Conservation (phyloP, 92 coral and sea anemone species). For the Micromussa lordhowensis region DNA sequence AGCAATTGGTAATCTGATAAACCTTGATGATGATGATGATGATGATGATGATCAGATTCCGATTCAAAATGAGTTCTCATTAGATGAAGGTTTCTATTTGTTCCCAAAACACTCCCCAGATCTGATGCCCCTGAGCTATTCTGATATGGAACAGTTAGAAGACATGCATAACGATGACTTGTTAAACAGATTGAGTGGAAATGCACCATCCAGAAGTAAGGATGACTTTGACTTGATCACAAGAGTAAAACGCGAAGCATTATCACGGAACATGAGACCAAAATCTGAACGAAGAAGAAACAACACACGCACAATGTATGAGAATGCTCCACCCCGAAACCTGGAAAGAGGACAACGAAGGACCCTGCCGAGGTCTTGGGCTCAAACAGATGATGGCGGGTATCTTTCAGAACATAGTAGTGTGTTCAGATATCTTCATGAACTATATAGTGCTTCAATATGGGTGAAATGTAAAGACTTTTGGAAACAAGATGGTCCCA, state of each 20-base stretch:
- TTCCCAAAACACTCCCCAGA: constrained; percentile 59
- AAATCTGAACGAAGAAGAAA: constrained; percentile 84
- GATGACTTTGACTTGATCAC: constrained; percentile 34
- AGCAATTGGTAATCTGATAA: constrained; percentile 74
- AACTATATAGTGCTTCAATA: constrained; percentile 91
- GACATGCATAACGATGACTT: constrained; percentile 66
- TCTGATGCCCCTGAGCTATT: constrained; percentile 70
- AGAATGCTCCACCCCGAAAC: constrained; percentile 22
- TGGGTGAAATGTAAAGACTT: constrained; percentile 94
- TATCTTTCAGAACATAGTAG: constrained; percentile 69
- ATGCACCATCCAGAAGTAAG: constrained; percentile 18
- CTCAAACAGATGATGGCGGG: constrained; percentile 48
- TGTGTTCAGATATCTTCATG: constrained; percentile 83
- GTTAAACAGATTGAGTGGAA: constrained; percentile 35
- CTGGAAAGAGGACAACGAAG: constrained; percentile 46
- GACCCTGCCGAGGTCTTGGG: constrained; percentile 53
- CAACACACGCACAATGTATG: constrained; percentile 47
- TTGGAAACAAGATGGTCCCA: constrained; percentile 66
- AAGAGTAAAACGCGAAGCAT: constrained; percentile 4
- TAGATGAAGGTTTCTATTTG: constrained; percentile 54
- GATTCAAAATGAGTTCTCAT: constrained; percentile 43
- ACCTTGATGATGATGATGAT: constrained; percentile 49
- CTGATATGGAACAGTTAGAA: constrained; percentile 77
- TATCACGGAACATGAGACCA: constrained; percentile 55
- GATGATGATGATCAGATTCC: constrained; percentile 46